These are phyloP conservation scores for Tenualosa thibaudeaui DNA, from an alignment of 2,797 vertebrate genomes.

Conservation along the genomic window DNA sequence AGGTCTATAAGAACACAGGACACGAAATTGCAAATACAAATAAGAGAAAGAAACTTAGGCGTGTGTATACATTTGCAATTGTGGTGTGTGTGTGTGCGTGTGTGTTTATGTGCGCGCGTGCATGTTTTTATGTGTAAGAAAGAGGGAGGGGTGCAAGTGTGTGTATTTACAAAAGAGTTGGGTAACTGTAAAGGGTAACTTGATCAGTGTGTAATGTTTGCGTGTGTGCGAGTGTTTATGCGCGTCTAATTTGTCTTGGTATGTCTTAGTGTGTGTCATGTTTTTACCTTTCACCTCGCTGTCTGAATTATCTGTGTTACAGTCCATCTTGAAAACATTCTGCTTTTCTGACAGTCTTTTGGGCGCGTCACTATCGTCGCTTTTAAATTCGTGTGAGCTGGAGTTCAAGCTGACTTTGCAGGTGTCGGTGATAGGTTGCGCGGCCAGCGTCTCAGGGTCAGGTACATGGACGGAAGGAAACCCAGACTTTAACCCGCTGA, in stretches of 20 bases:
- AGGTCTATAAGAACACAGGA: background rate
- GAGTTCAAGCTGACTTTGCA: conserved; percentile 68
- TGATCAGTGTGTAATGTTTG: conserved; percentile 4
- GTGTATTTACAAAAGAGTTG: conserved; percentile 13
- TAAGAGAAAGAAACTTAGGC: background rate
- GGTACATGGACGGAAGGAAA: conserved; percentile 54
- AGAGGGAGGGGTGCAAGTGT: conserved; percentile 5
- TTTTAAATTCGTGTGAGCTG: conserved; percentile 66
- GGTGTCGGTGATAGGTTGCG: conserved; percentile 65
- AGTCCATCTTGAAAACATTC: conserved; percentile 42
- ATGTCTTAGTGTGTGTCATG: conserved; percentile 25
- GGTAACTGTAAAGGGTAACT: background rate
- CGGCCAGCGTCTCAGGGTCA: conserved; percentile 63
- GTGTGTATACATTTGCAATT: background rate
- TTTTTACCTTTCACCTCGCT: conserved; percentile 78
- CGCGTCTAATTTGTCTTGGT: background rate
- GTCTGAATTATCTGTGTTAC: conserved; percentile 78
- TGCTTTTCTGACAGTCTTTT: conserved; percentile 57
- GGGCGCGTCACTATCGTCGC: conserved; percentile 66
- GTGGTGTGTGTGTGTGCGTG: background rate
- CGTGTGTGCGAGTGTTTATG: background rate
- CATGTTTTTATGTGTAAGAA: background rate
- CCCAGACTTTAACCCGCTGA: conserved; percentile 67
- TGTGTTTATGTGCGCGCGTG: background rate
- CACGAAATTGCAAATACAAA: background rate